Evolutionary conservation across 2,797 vertebrate species (phyloP).

Genomic region (Danio albolineatus): DNA sequence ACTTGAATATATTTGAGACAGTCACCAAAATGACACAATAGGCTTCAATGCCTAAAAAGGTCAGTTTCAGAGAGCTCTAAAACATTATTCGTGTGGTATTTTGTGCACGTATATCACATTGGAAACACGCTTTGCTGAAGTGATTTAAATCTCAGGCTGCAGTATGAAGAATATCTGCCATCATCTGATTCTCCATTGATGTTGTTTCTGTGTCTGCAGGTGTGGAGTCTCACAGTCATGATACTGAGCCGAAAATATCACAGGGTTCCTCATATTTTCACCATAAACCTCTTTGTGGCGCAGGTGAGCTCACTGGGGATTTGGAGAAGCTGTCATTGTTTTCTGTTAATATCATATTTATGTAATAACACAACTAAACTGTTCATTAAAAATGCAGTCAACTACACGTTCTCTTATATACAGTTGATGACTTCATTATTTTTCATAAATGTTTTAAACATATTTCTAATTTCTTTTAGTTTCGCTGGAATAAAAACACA

Average conservation of each 20-base stretch:
- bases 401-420: too few relatives aligned
- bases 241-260: constrained; percentile 92
- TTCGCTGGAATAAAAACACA: too few relatives aligned
- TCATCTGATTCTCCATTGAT: not conserved
- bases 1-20: too few relatives aligned
- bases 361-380: not conserved
- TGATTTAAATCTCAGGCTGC: not conserved
- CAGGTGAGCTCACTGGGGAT: constrained; percentile 81
- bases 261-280: constrained; percentile 91
- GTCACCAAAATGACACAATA: too few relatives aligned
- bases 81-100: too few relatives aligned
- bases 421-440: too few relatives aligned
- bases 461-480: too few relatives aligned
- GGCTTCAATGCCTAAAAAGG: too few relatives aligned
- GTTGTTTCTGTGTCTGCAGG: constrained; percentile 71
- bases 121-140: not conserved
- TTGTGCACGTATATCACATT: not conserved
- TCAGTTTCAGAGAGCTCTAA: too few relatives aligned
- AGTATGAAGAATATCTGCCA: not conserved
- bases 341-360: not conserved
- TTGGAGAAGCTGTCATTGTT: not conserved
- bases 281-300: constrained; percentile 90
- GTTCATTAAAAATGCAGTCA: not conserved
- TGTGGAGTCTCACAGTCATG: constrained; percentile 91
- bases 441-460: too few relatives aligned